phyloP scores from a whole-genome alignment of 2,888 invertebrate genomes.

The Herminia tarsipennalis region DNA sequence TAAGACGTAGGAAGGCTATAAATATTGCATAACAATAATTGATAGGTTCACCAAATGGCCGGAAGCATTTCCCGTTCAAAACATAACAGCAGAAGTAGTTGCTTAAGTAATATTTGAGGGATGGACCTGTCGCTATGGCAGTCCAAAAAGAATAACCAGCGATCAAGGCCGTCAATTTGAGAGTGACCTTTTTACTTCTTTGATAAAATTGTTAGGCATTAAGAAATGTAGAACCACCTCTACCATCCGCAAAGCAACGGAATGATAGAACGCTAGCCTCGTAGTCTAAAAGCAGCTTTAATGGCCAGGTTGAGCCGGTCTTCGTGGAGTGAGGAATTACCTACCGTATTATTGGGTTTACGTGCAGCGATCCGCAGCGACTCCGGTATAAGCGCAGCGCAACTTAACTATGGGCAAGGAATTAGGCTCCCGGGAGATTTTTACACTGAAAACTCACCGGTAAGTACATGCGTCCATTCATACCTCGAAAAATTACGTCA shows the following conservation, averaged over 20 bases:
- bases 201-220: slow-evolving; percentile 27
- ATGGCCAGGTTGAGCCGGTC: no score
- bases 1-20: slow-evolving; percentile 14
- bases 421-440: neutral
- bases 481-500: no score
- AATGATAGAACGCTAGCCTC: no score
- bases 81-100: slow-evolving; percentile 28
- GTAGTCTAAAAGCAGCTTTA: no score
- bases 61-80: slow-evolving; percentile 31
- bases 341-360: neutral
- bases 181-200: slow-evolving; percentile 19
- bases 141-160: slow-evolving; percentile 18
- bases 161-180: slow-evolving; percentile 38
- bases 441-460: no score
- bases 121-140: slow-evolving; percentile 32
- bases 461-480: no score
- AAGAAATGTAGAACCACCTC: neutral
- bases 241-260: neutral
- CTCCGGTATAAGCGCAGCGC: neutral
- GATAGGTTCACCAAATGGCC: slow-evolving; percentile 34
- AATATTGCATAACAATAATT: no score
- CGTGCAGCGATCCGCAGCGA: neutral
- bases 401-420: neutral
- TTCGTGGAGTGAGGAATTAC: neutral
- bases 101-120: slow-evolving; percentile 24